Evolutionary conservation across 2,888 invertebrate species (phyloP), one percentile per base, ranked within the genome.

Genomic region (Pyrocoelia pectoralis): DNA sequence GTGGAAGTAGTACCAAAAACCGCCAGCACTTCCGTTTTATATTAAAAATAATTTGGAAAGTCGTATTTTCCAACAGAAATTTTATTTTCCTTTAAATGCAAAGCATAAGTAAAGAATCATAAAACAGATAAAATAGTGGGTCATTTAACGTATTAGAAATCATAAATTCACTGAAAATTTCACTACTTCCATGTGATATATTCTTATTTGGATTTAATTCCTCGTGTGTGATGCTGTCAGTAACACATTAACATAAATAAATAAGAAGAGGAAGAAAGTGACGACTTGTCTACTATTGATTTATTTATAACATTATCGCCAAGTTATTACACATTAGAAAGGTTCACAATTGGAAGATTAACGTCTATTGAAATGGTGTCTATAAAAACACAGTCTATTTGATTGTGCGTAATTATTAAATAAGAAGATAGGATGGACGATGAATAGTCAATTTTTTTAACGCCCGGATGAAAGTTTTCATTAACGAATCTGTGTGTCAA

Each of bases 1-100:
- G 46, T 46, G 17, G 17, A 46, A 10, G 17, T 10, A 18, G 14
- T 3, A 46, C 14, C 14, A 18, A 46, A 46, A 15, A 10, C 46
- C 46, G 3, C 9, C 10, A 46, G 17, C 46, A 46, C 46, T 46
- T 46, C 46, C 46, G 46, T 46, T 46, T 17, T 18, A n/a, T 6
- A 41, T 41, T 14, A 41, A 41, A 41, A 2, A 12, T 12, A 14
- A 41, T 8, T 24, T 5, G 3, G 24, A 24, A 24, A 24, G 6
- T 24, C 33, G 9, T 24, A 3, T 24, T 24, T 24, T 24, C 24
- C 8, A 24, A 24, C 8, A 24, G 24, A 24, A 24, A 24, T 24
- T 24, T 5, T 24, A 24, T 24, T 24, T 24, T 24, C 3, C 24
- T 24, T 24, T 24, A 24, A 24, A 24, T 24, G 8, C 3, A 24